phyloP scores from a whole-genome alignment of 2,113 vertebrate genomes.

The Nothoprocta perdicaria region DNA sequence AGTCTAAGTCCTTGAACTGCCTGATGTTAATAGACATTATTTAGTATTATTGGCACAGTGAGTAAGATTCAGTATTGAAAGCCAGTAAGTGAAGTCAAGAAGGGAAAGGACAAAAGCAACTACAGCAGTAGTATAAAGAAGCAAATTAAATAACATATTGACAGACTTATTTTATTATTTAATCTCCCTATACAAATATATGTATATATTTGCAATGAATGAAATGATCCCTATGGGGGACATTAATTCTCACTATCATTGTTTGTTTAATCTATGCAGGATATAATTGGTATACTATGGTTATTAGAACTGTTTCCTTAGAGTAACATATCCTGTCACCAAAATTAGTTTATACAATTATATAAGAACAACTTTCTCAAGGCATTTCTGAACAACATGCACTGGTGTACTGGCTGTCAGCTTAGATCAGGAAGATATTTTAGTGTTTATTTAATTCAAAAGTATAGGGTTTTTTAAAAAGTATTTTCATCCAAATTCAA shows the following conservation, averaged over 20 bases:
- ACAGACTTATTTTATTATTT: background rate
- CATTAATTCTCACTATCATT: background rate
- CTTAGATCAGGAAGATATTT: rapidly evolving
- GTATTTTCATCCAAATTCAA: background rate
- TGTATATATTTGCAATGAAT: background rate
- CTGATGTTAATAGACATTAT: background rate
- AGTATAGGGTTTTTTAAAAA: too few relatives aligned
- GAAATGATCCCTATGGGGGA: background rate
- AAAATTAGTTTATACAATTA: background rate
- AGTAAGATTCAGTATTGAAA: background rate
- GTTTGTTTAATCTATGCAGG: background rate
- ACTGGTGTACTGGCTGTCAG: background rate
- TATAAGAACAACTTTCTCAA: background rate
- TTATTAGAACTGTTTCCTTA: background rate
- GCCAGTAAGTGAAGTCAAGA: background rate
- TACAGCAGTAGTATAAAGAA: background rate
- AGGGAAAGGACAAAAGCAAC: background rate
- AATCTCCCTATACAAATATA: background rate
- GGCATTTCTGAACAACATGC: background rate
- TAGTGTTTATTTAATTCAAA: background rate
- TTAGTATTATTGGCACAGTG: background rate
- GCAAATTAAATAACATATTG: background rate
- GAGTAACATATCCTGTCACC: background rate
- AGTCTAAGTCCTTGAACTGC: background rate
- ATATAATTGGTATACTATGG: background rate